Evolutionary conservation across 2,888 invertebrate species (phyloP).

Genomic region (Apomyelois bistriatella): DNA sequence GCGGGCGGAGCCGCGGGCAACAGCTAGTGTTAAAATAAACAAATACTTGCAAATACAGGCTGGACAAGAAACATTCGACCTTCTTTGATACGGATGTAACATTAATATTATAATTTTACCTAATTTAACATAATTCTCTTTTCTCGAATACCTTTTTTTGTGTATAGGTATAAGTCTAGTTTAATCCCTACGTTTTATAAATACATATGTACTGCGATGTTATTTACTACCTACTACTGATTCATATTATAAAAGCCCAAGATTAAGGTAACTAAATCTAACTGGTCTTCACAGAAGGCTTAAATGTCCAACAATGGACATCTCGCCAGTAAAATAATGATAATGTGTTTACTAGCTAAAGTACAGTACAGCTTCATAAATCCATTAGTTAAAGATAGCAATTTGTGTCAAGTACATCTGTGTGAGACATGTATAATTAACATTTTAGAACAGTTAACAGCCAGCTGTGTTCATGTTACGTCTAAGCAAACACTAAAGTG

Average conservation of each 20-base stretch:
- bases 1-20: too few species aligned
- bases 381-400: conserved; percentile 29
- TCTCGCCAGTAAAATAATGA: too few species aligned
- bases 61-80: neutral
- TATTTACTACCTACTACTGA: too few species aligned
- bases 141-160: too few species aligned
- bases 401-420: conserved; percentile 44
- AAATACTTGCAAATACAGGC: neutral
- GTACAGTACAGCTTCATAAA: conserved; percentile 28
- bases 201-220: too few species aligned
- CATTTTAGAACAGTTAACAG: conserved; percentile 37
- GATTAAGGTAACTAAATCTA: too few species aligned
- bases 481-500: neutral
- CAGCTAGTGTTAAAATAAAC: too few species aligned
- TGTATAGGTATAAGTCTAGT: too few species aligned
- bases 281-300: neutral
- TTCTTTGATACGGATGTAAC: conserved; percentile 3
- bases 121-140: too few species aligned
- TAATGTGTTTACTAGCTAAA: neutral
- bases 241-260: too few species aligned
- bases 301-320: too few species aligned
- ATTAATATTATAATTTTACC: neutral
- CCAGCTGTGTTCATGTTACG: neutral
- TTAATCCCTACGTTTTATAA: too few species aligned
- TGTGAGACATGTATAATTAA: conserved; percentile 34